Conservation (phyloP, 2,888 invertebrate species). For the Prosapia bicincta region DNA sequence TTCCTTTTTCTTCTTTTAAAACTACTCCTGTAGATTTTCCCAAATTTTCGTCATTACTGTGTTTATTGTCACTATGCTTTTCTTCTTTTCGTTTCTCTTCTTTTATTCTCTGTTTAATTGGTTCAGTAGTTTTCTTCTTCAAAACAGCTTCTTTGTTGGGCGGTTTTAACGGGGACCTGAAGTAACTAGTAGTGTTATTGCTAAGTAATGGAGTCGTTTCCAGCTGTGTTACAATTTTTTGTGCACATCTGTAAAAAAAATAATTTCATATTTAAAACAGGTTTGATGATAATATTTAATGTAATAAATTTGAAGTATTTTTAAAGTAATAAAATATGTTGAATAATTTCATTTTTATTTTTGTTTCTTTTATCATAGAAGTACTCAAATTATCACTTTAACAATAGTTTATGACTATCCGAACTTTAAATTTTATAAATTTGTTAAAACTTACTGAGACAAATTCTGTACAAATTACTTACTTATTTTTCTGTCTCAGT, state of each 20-base stretch:
- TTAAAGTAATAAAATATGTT: no score
- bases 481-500: no score
- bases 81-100: constrained; percentile 25
- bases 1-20: constrained; percentile 11
- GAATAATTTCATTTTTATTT: no score
- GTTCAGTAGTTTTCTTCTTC: constrained; percentile 13
- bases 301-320: no score
- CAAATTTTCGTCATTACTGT: constrained; percentile 19
- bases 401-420: no score
- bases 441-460: no score
- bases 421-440: no score
- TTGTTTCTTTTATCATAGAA: no score
- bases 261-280: constrained; percentile 6
- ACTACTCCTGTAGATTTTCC: constrained; percentile 12
- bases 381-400: no score
- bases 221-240: constrained; percentile 74
- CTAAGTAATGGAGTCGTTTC: constrained; percentile 59
- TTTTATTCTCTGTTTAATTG: constrained; percentile 9
- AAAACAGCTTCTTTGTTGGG: constrained; percentile 25
- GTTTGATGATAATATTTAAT: no score
- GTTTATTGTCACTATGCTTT: constrained; percentile 25
- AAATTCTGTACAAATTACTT: no score
- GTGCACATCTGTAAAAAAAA: constrained; percentile 63
- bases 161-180: constrained; percentile 35
- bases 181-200: constrained; percentile 35